These are phyloP conservation scores for Pseudonaja textilis DNA, from an alignment of 2,113 vertebrate species.

Conservation along the genomic window DNA sequence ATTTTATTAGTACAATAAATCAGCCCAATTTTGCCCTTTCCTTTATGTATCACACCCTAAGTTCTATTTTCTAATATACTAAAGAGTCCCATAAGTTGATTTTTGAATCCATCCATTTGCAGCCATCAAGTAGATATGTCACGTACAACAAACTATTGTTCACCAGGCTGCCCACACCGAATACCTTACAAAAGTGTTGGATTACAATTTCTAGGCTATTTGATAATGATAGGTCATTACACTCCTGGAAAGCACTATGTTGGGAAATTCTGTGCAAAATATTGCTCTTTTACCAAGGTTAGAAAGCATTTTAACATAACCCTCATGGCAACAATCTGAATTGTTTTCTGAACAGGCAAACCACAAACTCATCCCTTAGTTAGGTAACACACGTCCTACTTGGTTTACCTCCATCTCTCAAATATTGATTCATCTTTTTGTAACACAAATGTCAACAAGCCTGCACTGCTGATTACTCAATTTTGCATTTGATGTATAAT, in stretches of 20 bases:
- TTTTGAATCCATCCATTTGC: not conserved
- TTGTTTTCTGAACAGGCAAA: not conserved
- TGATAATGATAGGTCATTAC: not conserved
- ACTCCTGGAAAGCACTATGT: not conserved
- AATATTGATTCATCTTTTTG: slow-evolving; percentile 28
- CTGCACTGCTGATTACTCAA: not conserved
- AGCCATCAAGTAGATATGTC: not conserved
- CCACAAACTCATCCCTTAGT: not conserved
- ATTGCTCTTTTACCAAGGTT: not conserved
- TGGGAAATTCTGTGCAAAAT: not conserved
- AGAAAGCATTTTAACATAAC: not conserved
- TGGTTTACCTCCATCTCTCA: not conserved
- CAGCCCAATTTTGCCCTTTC: not conserved
- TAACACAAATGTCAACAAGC: slow-evolving; percentile 16
- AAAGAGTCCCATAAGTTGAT: not conserved
- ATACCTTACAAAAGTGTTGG: not conserved
- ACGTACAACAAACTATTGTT: not conserved
- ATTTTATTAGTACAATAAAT: not conserved
- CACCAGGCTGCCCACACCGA: not conserved
- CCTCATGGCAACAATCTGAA: not conserved
- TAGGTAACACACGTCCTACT: not conserved
- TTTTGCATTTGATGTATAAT: not conserved
- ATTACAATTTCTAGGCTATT: not conserved
- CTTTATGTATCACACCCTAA: not conserved
- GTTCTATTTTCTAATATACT: not conserved